Evolutionary conservation across 2,888 invertebrate species (phyloP).

Genomic region (Caenorhabditis angaria): DNA sequence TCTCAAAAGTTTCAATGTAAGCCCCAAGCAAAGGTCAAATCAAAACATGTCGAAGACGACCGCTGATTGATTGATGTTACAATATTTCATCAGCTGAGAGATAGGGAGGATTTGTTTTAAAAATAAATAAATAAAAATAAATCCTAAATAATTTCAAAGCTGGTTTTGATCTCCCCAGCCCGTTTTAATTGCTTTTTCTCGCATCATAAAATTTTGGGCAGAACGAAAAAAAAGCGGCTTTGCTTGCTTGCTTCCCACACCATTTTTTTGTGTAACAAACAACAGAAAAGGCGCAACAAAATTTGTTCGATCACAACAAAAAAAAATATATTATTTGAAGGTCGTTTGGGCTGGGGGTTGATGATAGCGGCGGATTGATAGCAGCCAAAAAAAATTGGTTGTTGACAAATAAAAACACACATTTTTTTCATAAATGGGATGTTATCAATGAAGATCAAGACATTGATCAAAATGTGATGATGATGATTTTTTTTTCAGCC

Average conservation of each 20-base stretch:
- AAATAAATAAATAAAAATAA: no score
- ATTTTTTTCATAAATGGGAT: no score
- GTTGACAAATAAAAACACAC: conserved; percentile 21
- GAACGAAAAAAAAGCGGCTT: conserved; percentile 1
- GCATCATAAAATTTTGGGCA: no score
- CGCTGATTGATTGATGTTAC: not conserved
- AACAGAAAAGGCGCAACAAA: not conserved
- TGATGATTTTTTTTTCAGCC: conserved; percentile 56
- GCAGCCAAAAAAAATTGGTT: not conserved
- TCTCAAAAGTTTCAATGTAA: no score
- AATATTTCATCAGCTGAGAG: not conserved
- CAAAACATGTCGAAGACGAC: not conserved
- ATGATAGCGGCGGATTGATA: not conserved
- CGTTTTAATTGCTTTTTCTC: not conserved
- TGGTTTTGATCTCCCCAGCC: not conserved
- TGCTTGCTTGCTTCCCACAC: not conserved
- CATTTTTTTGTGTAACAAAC: not conserved
- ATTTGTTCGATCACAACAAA: not conserved
- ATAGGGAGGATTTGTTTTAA: no score
- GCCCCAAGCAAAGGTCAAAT: not conserved
- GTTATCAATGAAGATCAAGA: no score
- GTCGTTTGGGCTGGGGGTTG: no score
- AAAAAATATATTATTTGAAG: not conserved
- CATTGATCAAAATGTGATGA: no score
- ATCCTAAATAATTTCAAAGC: not conserved